Evolutionary conservation across 2,113 vertebrate genomes (phyloP), one percentile per base, ranked within the genome.

Genomic region (Nycticryphes semicollaris): DNA sequence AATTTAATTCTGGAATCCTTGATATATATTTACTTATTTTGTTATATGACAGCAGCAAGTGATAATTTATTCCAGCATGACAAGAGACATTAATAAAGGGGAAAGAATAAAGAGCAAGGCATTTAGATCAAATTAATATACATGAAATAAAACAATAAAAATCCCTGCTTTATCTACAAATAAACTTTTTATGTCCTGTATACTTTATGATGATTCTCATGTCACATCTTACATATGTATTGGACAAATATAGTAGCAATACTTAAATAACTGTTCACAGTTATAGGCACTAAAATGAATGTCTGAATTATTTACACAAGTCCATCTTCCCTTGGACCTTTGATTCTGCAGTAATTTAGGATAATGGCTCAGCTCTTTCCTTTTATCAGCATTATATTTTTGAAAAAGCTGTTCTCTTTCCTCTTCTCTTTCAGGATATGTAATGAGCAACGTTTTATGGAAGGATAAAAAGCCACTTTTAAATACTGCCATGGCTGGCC

Each of bases 61-160:
- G 69, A 64, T 85, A 89, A 89, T 93, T 92, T 97, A 91, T 84
- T 94, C 94, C 94, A 89, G 53, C 79, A 94, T 41, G 81, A 75
- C 94, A 77, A 76, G 86, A 94, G 76, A 93, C 8, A 51, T 70
- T 94, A 88, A 86, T 85, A 87, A 95, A 93, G 27, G 18, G 85
- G 81, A 84, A 88, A 90, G 78, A 83, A 90, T 77, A 77, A 92
- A 97, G 66, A 89, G 45, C 77, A 92, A 95, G 53, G 24, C 63
- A 76, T 85, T 96, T 85, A 92, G 77, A 89, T 89, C 77, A 83
- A 94, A 93, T 93, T 92, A 94, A 89, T 72, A 79, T 28, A 79
- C 33, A 66, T 62, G 50, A 87, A 95, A 95, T 82, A 91, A 93
- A 91, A n/a, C 64, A 89, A 41, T 72, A 94, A 84, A 78, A 86